A percentile compares a stretch with the other conserved stretches of the same genome.
Evolutionary conservation across 2,888 invertebrate species (phyloP).

Genomic region (Resseliella maxima): DNA sequence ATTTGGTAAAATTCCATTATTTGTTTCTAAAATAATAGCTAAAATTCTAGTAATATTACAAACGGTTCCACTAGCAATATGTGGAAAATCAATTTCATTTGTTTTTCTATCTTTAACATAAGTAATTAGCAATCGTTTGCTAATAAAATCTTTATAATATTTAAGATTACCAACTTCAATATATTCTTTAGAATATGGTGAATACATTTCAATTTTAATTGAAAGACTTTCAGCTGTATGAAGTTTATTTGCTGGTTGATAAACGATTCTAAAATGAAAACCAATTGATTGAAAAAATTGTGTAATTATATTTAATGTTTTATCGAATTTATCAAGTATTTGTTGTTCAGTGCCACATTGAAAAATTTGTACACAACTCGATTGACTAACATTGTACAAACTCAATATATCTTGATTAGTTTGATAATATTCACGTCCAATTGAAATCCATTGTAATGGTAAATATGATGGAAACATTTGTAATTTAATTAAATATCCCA

Average conservation of each 20-base stretch:
- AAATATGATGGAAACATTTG: slow-evolving; percentile 72
- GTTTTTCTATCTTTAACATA: slow-evolving; percentile 34
- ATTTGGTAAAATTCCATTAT: slow-evolving; percentile 64
- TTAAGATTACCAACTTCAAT: slow-evolving; percentile 81
- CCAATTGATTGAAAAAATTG: slow-evolving; percentile 74
- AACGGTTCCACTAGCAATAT: slow-evolving; percentile 78
- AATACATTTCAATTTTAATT: slow-evolving; percentile 80
- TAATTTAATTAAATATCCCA: slow-evolving; percentile 79
- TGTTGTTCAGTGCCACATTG: slow-evolving; percentile 68
- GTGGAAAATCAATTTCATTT: slow-evolving; percentile 69
- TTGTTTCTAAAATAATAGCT: slow-evolving; percentile 78
- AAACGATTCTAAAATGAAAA: slow-evolving; percentile 75
- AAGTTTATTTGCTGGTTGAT: slow-evolving; percentile 72
- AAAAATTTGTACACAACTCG: slow-evolving; percentile 76
- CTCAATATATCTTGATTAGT: slow-evolving; percentile 66
- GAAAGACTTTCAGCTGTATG: slow-evolving; percentile 75
- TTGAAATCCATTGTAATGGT: slow-evolving; percentile 77
- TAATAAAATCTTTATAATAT: slow-evolving; percentile 78
- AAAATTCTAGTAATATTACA: slow-evolving; percentile 80
- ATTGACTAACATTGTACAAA: slow-evolving; percentile 77
- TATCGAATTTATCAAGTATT: slow-evolving; percentile 71
- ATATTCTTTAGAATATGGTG: slow-evolving; percentile 72
- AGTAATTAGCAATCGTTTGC: slow-evolving; percentile 70
- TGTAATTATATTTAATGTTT: slow-evolving; percentile 69
- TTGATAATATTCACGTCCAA: slow-evolving; percentile 75